A percentile compares a stretch with the other conserved stretches of the same genome.
Evolutionary conservation across 2,888 invertebrate genomes (phyloP).

Genomic region (Spicauda simplicius): DNA sequence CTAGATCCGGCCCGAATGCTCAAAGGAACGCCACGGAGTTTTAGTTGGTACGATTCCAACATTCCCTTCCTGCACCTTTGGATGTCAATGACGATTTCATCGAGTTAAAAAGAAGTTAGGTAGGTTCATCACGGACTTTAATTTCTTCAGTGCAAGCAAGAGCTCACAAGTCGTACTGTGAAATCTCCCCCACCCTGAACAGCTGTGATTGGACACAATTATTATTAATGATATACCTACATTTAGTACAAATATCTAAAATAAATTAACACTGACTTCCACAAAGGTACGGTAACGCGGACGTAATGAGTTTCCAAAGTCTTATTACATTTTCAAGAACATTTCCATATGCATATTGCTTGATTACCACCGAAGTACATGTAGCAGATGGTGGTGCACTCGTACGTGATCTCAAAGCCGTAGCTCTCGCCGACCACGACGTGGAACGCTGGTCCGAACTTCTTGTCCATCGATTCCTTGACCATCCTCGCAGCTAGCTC

Average conservation of each 20-base stretch:
- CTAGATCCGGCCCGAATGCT: too few species aligned
- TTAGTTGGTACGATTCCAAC: too few species aligned
- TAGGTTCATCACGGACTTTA: neutral
- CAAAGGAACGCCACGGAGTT: too few species aligned
- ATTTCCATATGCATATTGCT: slow-evolving; percentile 96
- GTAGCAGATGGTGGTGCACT: slow-evolving; percentile 93
- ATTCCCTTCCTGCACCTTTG: too few species aligned
- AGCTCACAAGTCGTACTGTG: neutral
- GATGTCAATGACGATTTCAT: too few species aligned
- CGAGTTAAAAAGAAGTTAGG: too few species aligned
- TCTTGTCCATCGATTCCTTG: slow-evolving; percentile 97
- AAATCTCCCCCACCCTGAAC: neutral
- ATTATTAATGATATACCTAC: neutral
- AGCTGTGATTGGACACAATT: neutral
- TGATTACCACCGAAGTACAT: slow-evolving; percentile 96
- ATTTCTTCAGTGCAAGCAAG: neutral
- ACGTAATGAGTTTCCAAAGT: slow-evolving; percentile 15
- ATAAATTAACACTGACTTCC: slow-evolving; percentile 14
- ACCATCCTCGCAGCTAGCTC: slow-evolving; percentile 96
- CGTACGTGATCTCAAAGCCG: slow-evolving; percentile 96
- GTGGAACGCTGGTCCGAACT: slow-evolving; percentile 97
- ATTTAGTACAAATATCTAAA: slow-evolving; percentile 4
- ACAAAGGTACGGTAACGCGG: slow-evolving; percentile 22
- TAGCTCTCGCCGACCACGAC: slow-evolving; percentile 98
- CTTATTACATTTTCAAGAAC: slow-evolving; percentile 79